Conservation (phyloP, 2,888 invertebrate genomes). For the Oligia strigilis region DNA sequence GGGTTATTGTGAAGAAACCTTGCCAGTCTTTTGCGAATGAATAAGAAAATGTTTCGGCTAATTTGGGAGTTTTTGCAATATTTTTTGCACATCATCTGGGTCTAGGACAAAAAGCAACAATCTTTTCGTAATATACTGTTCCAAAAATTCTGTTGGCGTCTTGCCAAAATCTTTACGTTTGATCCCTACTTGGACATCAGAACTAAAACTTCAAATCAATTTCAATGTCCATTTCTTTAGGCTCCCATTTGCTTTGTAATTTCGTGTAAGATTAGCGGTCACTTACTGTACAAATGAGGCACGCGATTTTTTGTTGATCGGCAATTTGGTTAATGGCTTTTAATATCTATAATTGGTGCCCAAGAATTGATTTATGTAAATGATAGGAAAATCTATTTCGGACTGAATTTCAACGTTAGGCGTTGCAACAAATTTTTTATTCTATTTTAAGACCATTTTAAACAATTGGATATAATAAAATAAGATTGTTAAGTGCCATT, state of each 20-base stretch:
- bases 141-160: slow-evolving; percentile 7
- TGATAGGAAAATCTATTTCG: slow-evolving; percentile 19
- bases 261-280: slow-evolving; percentile 55
- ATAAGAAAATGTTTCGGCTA: slow-evolving; percentile 69
- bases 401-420: not conserved
- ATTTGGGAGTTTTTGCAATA: slow-evolving; percentile 71
- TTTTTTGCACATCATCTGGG: slow-evolving; percentile 60
- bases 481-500: not conserved
- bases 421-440: not conserved
- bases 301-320: slow-evolving; percentile 58
- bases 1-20: slow-evolving; percentile 64
- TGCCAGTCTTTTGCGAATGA: slow-evolving; percentile 65
- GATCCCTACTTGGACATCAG: not conserved
- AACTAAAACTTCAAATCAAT: slow-evolving; percentile 23
- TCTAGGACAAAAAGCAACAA: slow-evolving; percentile 47
- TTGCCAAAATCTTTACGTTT: slow-evolving; percentile 27
- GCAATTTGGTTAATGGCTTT: slow-evolving; percentile 56
- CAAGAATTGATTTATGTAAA: slow-evolving; percentile 40
- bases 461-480: not conserved
- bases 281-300: slow-evolving; percentile 57
- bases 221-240: slow-evolving; percentile 28
- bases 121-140: slow-evolving; percentile 35
- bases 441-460: not conserved
- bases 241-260: slow-evolving; percentile 32
- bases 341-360: slow-evolving; percentile 47